Conservation (phyloP, 2,888 invertebrate species). For the Thera britannica region DNA sequence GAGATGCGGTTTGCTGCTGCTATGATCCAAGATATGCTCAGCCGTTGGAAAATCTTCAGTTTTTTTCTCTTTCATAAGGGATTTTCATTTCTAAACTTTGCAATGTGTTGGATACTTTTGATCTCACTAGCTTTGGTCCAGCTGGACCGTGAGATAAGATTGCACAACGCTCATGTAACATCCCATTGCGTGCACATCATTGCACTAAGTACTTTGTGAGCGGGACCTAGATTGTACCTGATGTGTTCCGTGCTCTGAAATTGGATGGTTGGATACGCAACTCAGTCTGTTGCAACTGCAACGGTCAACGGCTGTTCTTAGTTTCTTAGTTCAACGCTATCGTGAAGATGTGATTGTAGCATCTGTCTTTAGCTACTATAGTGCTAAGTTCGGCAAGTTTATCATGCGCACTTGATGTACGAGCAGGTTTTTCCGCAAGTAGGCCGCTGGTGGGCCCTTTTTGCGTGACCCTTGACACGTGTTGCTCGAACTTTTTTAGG, state of each 20-base stretch:
- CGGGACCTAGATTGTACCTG: constrained; percentile 32
- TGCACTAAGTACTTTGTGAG: constrained; percentile 22
- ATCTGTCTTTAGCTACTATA: not conserved
- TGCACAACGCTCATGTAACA: constrained; percentile 31
- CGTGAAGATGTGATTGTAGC: constrained; percentile 3
- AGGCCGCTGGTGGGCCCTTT: no score
- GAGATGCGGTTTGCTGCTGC: no score
- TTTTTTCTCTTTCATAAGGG: no score
- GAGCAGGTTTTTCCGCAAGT: no score
- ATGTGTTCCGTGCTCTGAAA: constrained; percentile 25
- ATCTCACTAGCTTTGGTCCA: not conserved
- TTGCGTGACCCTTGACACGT: no score
- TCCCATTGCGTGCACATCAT: constrained; percentile 39
- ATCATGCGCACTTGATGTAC: no score
- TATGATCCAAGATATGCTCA: no score
- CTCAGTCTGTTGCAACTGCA: constrained; percentile 19
- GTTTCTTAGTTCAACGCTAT: constrained; percentile 2
- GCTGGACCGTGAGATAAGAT: constrained; percentile 30
- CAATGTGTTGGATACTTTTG: not conserved
- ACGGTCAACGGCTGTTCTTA: not conserved
- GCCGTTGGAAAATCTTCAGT: no score
- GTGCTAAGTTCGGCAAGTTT: no score
- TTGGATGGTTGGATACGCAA: constrained; percentile 28
- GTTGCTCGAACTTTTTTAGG: no score
- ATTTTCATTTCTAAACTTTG: not conserved